Percentiles rank a stretch among this genome's conserved stretches.
phyloP scores from a whole-genome alignment of 2,797 vertebrate genomes.

The Capromys pilorides region DNA sequence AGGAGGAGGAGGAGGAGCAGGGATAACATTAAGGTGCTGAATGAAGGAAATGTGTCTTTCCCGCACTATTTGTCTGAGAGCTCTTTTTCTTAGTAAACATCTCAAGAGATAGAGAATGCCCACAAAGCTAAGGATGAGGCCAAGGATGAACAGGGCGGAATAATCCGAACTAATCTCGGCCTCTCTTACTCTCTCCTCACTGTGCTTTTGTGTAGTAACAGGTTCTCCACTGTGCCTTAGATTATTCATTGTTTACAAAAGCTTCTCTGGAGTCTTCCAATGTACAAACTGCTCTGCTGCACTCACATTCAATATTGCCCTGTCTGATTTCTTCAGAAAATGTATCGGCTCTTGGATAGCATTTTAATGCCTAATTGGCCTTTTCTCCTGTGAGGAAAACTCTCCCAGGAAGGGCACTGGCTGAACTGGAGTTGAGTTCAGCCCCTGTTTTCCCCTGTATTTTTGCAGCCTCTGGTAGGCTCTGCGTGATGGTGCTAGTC shows the following conservation, averaged over 20 bases:
- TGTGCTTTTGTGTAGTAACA: too few species aligned
- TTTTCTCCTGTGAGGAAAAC: slow-evolving; percentile 95
- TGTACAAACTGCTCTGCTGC: slow-evolving; percentile 95
- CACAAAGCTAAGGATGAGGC: too few species aligned
- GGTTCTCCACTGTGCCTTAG: too few species aligned
- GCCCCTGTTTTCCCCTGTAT: too few species aligned
- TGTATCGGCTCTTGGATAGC: slow-evolving; percentile 94
- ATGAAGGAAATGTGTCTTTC: slow-evolving; percentile 84
- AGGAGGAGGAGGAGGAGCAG: slow-evolving; percentile 83
- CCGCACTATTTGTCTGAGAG: slow-evolving; percentile 86
- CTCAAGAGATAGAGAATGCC: too few species aligned
- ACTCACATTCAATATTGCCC: slow-evolving; percentile 96
- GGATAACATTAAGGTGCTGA: slow-evolving; percentile 89
- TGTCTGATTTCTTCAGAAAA: slow-evolving; percentile 96
- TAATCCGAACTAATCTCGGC: too few species aligned
- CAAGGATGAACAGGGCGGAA: too few species aligned
- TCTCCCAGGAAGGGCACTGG: too few species aligned
- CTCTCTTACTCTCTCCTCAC: too few species aligned
- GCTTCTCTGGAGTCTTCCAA: slow-evolving; percentile 99
- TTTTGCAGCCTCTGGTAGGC: too few species aligned
- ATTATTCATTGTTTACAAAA: slow-evolving; percentile 94
- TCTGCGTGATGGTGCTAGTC: too few species aligned
- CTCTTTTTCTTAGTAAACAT: slow-evolving; percentile 88
- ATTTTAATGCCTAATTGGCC: slow-evolving; percentile 94
- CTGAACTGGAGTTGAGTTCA: too few species aligned